Evolutionary conservation across 1,140 invertebrate species (phyloP).

Genomic region (Aphelenchoides fujianensis): DNA sequence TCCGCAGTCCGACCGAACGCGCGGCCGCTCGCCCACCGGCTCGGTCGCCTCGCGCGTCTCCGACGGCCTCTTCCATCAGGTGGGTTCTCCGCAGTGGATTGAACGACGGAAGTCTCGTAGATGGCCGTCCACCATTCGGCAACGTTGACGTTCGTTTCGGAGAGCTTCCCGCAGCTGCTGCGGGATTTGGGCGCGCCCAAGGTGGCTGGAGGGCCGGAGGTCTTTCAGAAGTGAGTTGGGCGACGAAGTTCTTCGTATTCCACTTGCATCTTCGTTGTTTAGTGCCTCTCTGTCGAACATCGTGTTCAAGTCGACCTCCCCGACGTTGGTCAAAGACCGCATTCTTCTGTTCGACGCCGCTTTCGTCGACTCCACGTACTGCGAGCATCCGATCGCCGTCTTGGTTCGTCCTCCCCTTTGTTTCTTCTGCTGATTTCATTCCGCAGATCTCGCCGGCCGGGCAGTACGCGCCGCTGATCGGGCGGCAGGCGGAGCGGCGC

Average conservation of each 20-base stretch:
- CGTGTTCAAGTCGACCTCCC: slow-evolving; percentile 26
- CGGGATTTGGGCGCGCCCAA: slow-evolving; percentile 5
- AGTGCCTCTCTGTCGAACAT: slow-evolving; percentile 19
- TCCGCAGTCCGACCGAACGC: neutral
- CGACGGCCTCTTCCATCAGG: slow-evolving; percentile 13
- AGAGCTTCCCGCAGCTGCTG: slow-evolving; percentile 17
- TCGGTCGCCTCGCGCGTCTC: slow-evolving; percentile 4
- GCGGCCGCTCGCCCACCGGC: slow-evolving; percentile 13
- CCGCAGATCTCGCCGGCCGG: slow-evolving; percentile 36
- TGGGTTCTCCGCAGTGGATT: neutral
- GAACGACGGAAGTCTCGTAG: neutral
- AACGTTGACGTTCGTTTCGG: slow-evolving; percentile 25
- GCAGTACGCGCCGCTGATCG: slow-evolving; percentile 43
- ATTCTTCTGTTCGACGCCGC: slow-evolving; percentile 20
- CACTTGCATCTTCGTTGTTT: neutral
- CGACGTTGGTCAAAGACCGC: slow-evolving; percentile 21
- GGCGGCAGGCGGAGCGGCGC: slow-evolving; percentile 30
- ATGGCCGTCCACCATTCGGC: slow-evolving; percentile 24
- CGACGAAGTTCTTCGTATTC: too few species aligned
- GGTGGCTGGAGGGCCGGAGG: slow-evolving; percentile 17
- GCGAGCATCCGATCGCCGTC: slow-evolving; percentile 26
- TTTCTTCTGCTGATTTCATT: neutral
- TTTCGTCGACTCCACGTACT: slow-evolving; percentile 17
- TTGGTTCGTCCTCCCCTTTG: slow-evolving; percentile 22
- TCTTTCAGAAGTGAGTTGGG: slow-evolving; percentile 22